Evolutionary conservation across 2,888 invertebrate genomes (phyloP).

Genomic region (Drosophila parthenogenetica): DNA sequence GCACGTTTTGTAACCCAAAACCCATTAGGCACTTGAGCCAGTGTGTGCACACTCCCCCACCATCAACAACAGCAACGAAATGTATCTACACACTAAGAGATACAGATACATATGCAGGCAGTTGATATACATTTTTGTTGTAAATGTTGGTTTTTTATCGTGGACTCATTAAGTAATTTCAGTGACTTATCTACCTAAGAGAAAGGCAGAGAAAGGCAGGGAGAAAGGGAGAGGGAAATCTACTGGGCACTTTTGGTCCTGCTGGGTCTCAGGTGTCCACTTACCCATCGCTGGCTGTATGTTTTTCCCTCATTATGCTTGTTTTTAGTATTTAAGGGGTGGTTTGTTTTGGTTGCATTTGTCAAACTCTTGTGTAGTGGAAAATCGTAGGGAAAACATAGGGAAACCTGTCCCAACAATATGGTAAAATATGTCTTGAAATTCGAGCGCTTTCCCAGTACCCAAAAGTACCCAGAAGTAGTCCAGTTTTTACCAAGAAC

Average conservation of each 20-base stretch:
- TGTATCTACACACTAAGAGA: not conserved
- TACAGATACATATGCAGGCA: conserved; percentile 8
- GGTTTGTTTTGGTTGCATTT: conserved; percentile 82
- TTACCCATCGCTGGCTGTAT: conserved; percentile 44
- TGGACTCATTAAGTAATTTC: conserved; percentile 77
- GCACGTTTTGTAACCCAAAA: conserved; percentile 75
- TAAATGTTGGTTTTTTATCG: conserved; percentile 64
- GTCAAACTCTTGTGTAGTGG: conserved; percentile 58
- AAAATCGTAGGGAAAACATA: conserved; percentile 26
- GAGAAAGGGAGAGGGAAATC: conserved; percentile 5
- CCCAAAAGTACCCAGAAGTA: conserved; percentile 9
- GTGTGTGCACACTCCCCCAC: conserved; percentile 8
- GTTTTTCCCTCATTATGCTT: conserved; percentile 18
- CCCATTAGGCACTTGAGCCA: conserved; percentile 76
- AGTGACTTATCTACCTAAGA: conserved; percentile 62
- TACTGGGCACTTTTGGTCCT: conserved; percentile 42
- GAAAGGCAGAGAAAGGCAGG: not conserved
- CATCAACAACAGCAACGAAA: not conserved
- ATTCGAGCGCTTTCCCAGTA: conserved; percentile 64
- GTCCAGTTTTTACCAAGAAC: conserved; percentile 35
- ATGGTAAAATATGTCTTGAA: conserved; percentile 57
- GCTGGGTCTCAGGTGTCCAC: conserved; percentile 70
- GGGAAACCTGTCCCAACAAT: conserved; percentile 31
- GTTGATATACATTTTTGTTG: conserved; percentile 10
- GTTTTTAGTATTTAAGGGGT: conserved; percentile 54